Base-by-base conservation (phyloP, 2,113 vertebrate genomes). In the Beaufortia kweichowensis region DNA sequence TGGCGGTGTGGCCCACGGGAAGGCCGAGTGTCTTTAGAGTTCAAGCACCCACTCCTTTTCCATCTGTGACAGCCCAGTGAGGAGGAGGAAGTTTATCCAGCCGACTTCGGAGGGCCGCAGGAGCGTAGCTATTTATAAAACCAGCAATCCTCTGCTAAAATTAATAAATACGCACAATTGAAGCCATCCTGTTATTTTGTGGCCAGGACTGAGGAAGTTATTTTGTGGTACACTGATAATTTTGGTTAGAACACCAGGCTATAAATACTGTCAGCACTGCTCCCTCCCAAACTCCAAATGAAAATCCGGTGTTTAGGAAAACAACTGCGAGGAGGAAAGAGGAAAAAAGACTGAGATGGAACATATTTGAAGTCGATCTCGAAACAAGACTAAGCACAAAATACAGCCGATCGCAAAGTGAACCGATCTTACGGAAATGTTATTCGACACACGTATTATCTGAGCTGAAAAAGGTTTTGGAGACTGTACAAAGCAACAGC, bases 181-280 rank as follows among this genome's bases (percentile, higher is more conserved):
- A 92, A 92, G 89, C 85, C 87, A 92, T 92, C 92, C 91, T 92
- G 90, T 91, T 92, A 91, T 92, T 93, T 92, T 87, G 88, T 62
- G 89, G 90, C 87, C 78, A 89, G 86, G 88, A 86, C 85, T 84
- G 88, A 91, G 92, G 90, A 92, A 93, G 91, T 90, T 89, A 90
- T 91, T 91, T 90, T 89, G 89, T 90, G 91, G 92, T 91, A 88
- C 89, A 90, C 89, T 91, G 90, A 92, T 92, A 78, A 90, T 91
- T 91, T 93, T 90, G 90, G 92, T 91, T 87, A 91, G 88, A 91
- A 90, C 88, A 87, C 85, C 79, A 82, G 79, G 84, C 90, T 92
- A 92, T 92, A 93, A 93, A 93, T 92, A 92, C 87, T 89, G 89
- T 87, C 86, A 87, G 88, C 59, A 48, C 85, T 81, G 56, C 78